Base-by-base conservation (phyloP, 2,113 vertebrate species). In the Melanerpes formicivorus region DNA sequence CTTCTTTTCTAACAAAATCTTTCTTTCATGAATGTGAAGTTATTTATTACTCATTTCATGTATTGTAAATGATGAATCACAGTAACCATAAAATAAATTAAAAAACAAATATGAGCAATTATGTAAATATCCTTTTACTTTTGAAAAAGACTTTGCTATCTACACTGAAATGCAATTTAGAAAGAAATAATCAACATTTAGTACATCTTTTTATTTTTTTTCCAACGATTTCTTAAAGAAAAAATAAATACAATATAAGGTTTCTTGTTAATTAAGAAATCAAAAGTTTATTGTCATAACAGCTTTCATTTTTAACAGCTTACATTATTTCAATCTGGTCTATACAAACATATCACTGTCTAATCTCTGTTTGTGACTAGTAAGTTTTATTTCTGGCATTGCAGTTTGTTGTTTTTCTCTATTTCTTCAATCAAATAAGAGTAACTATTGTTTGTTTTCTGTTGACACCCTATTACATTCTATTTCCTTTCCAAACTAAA, bases 301-400 rank as follows among this genome's bases (percentile, higher is more conserved):
- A 95, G 62, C 87, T 93, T 96, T 85, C 46, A 46, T 82, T 87
- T 90, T 87, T 63, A 77, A 66, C 94, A 93, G 90, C 78, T 96
- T 96, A 85, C 30, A 79, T 82, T 60, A 62, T 73, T 90, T 21
- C 80, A 88, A 48, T 90, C 59, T 93, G 55, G 14, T 85, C 58
- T 66, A 34, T 60, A 70, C 48, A 80, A 93, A 92, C 48, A 79
- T 29, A 83, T 67, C 30, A 25, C 69, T 77, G 37, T 74, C 63
- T 87, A 75, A 74, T 50, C 65, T 85, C 80, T 83, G 92, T 91
- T 81, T 97, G 94, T 91, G 78, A 89, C 29, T 84, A 27, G 21
- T 29, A 77, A 32, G 9, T 55, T 87, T 94, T 90, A 42, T 80
- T 84, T 83, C 46, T 90, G 18, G 25, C 67, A 32, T 67, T 80